Base-by-base conservation (phyloP, 2,888 invertebrate genomes). In the Caenorhabditis sinica region DNA sequence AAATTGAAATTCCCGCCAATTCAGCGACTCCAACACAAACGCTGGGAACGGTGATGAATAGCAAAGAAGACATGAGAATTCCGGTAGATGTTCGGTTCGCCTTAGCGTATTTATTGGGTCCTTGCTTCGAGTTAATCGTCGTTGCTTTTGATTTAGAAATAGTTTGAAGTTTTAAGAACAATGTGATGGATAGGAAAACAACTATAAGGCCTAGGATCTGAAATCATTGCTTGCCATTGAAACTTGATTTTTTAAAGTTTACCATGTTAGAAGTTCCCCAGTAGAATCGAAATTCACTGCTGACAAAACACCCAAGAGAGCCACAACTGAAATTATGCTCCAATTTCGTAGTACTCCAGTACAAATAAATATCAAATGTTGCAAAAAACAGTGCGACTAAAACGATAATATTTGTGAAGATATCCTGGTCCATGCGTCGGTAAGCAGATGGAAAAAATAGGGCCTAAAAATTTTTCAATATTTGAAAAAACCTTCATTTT, bases 191-290 rank as follows among this genome's bases (percentile, higher is more conserved):
- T 8, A 76, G 68, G 13, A 68, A n/a, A 5, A 76, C 66, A 11
- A 58, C 60, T 25, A 76, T 58, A 9, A 65, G 23, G 2, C 76
- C 76, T 8, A 76, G 60, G 5, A 76, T 30, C 74, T 74, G 72
- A 53, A 53, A 53, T 11, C 23, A 4, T n/a, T 5, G 36, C 5
- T 36, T 36, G 6, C 36, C 15, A 2, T 51, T 17, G 5, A 36
- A 36, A 8, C 11, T 36, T 36, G 36, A 36, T 11, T 36, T 8
- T 8, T 36, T 8, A 45, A 17, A 45, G 6, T 15, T 45, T 17
- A 73, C 80, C 81, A 82, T 74, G 33, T 82, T 82, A 6, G 81
- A 82, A 20, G 69, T 68, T 9, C 81, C 81, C 81, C 81, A 82
- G 25, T 82, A 82, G 20, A 68, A 63, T 25, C 69, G 40, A 25